phyloP scores from a whole-genome alignment of 2,888 invertebrate species.

The Helicoverpa assulta region DNA sequence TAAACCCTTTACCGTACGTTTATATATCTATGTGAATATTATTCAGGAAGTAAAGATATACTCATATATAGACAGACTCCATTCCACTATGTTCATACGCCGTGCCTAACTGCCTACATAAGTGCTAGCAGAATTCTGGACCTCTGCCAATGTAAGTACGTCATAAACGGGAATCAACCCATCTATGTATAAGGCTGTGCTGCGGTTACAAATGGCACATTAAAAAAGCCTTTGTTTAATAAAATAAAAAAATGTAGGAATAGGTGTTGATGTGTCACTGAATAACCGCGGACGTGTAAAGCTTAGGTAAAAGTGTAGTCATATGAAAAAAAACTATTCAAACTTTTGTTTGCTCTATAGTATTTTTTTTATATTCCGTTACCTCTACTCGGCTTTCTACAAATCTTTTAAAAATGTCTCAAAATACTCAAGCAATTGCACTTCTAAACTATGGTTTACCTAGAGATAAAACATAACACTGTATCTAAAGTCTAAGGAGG shows the following conservation, averaged over 20 bases:
- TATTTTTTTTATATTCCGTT: too few relatives aligned
- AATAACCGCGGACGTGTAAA: constrained; percentile 20
- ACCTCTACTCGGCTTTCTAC: too few relatives aligned
- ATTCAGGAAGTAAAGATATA: too few relatives aligned
- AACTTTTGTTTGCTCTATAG: too few relatives aligned
- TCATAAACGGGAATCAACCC: constrained; percentile 22
- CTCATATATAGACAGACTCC: background rate
- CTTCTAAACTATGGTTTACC: too few relatives aligned
- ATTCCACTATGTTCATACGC: constrained; percentile 34
- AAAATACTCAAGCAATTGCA: too few relatives aligned
- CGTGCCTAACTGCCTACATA: constrained; percentile 14
- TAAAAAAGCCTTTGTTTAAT: constrained; percentile 43
- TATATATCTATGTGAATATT: too few relatives aligned
- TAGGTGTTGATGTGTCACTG: constrained; percentile 15
- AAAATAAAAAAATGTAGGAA: background rate
- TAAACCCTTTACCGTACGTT: too few relatives aligned
- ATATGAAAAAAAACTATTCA: too few relatives aligned
- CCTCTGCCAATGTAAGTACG: constrained; percentile 37
- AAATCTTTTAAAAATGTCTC: too few relatives aligned
- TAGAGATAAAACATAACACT: too few relatives aligned
- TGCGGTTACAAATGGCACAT: constrained; percentile 47
- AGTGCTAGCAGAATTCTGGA: constrained; percentile 36
- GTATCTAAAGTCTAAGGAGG: too few relatives aligned
- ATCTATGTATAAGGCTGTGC: constrained; percentile 6
- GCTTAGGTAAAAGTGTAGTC: background rate